A percentile compares a stretch with the other conserved stretches of the same genome.
Conservation (phyloP, 2,797 vertebrate species). For the Mormyrops boulengeri region DNA sequence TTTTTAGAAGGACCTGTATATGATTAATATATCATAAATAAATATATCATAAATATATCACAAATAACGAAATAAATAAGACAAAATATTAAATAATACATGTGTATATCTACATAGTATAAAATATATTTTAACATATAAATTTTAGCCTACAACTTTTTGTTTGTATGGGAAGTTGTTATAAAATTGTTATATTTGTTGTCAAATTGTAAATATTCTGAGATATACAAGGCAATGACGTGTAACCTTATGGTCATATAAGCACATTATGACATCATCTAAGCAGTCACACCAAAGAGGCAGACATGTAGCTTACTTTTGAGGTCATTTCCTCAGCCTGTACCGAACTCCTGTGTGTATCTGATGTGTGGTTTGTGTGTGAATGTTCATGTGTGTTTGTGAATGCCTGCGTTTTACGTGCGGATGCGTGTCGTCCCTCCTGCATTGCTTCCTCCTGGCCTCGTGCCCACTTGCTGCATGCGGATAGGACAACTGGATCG, state of each 20-base stretch:
- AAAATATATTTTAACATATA: background rate
- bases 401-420: background rate
- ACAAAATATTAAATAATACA: background rate
- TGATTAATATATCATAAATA: background rate
- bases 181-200: background rate
- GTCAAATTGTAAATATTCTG: background rate
- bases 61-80: background rate
- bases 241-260: background rate
- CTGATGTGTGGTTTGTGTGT: conserved; percentile 1
- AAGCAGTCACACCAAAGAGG: background rate
- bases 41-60: background rate
- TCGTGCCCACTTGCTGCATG: background rate
- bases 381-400: conserved; percentile 8
- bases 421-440: conserved; percentile 15
- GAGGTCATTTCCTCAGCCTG: background rate
- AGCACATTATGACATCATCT: background rate
- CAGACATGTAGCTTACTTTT: background rate
- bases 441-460: conserved; percentile 10
- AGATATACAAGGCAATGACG: background rate
- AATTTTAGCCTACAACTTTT: background rate
- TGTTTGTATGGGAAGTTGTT: background rate
- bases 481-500: conserved; percentile 50
- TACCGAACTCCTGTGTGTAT: background rate
- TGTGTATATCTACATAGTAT: background rate
- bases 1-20: too few species aligned